Evolutionary conservation across 2,888 invertebrate species (phyloP).

Genomic region (Zonitis immaculata): DNA sequence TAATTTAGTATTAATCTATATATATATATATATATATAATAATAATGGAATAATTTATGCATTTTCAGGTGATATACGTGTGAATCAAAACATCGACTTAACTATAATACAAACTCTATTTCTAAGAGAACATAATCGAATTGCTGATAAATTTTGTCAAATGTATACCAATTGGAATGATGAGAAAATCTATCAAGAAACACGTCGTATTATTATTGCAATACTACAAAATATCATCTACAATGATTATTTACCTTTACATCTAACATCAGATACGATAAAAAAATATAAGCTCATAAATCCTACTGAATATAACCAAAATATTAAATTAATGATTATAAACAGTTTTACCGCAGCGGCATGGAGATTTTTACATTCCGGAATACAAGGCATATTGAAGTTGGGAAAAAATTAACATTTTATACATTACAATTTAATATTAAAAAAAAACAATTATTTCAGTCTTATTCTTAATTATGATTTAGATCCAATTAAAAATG

Average conservation of each 20-base stretch:
- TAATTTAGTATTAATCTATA: background rate
- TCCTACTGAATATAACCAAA: constrained; percentile 37
- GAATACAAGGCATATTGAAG: constrained; percentile 16
- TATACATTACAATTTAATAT: background rate
- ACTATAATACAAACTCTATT: constrained; percentile 47
- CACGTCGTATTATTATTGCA: constrained; percentile 45
- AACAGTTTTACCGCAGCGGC: constrained; percentile 15
- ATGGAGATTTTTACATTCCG: constrained; percentile 20
- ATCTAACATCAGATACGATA: constrained; percentile 57
- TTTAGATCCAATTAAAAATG: constrained; percentile 1
- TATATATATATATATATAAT: no score
- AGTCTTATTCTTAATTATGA: constrained; percentile 7
- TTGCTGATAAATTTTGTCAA: constrained; percentile 40
- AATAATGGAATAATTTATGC: background rate
- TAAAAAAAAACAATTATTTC: background rate
- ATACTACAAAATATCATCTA: constrained; percentile 64
- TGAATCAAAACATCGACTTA: constrained; percentile 46
- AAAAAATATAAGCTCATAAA: constrained; percentile 54
- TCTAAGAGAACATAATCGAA: constrained; percentile 49
- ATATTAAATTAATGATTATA: constrained; percentile 10
- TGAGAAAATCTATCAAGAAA: constrained; percentile 48
- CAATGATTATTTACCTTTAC: constrained; percentile 67
- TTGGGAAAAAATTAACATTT: background rate
- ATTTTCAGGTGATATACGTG: constrained; percentile 41
- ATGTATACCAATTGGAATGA: constrained; percentile 52